These are phyloP conservation scores for Lomographa bimaculata DNA, from an alignment of 2,888 invertebrate genomes.

Conservation along the genomic window DNA sequence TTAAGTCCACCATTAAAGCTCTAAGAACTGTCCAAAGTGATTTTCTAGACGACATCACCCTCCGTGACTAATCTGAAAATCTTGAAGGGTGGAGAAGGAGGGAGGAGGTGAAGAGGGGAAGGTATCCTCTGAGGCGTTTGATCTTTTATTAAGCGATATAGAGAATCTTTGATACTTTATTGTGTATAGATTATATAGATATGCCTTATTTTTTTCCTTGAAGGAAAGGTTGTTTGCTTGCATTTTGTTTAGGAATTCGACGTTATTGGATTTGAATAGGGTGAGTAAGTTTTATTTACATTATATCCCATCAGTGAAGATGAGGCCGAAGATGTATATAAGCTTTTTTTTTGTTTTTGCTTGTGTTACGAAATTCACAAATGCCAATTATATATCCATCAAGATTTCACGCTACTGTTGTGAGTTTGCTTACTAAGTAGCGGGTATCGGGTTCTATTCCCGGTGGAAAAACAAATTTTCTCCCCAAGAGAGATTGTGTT, in stretches of 20 bases:
- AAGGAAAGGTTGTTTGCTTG: neutral
- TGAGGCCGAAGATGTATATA: no score
- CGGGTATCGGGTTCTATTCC: no score
- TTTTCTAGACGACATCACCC: slow-evolving; percentile 22
- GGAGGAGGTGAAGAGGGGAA: neutral
- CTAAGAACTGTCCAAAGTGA: slow-evolving; percentile 16
- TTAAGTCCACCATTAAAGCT: slow-evolving; percentile 12
- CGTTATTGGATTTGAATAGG: no score
- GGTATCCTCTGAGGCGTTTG: slow-evolving; percentile 20
- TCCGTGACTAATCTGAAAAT: slow-evolving; percentile 43
- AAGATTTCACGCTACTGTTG: no score
- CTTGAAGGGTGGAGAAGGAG: slow-evolving; percentile 22
- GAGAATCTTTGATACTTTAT: slow-evolving; percentile 6
- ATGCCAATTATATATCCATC: no score
- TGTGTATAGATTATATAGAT: slow-evolving; percentile 13
- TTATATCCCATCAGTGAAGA: no score
- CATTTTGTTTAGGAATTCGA: slow-evolving; percentile 13
- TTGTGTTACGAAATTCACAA: no score
- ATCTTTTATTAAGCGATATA: slow-evolving; percentile 25
- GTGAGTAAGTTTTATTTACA: no score
- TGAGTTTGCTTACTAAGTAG: no score
- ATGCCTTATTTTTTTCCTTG: neutral
- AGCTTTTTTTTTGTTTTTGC: no score
- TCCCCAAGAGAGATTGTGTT: no score
- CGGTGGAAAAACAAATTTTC: no score